Percentiles rank a stretch among this genome's conserved stretches.
Conservation (phyloP, 2,888 invertebrate species). For the Heliconius hortense region DNA sequence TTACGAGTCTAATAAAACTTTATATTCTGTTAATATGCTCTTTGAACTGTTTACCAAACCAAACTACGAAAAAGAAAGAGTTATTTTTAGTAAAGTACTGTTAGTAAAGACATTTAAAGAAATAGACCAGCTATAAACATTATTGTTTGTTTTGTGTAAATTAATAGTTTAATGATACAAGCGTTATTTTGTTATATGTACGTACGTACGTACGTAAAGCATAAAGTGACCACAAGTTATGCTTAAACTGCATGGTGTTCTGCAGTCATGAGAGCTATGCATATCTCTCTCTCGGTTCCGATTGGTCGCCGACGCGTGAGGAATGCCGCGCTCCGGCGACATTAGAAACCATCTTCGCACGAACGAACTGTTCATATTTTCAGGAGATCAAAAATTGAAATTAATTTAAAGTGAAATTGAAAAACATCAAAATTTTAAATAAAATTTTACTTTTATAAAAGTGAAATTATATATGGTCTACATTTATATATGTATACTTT, state of each 20-base stretch:
- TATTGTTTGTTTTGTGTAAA: not conserved
- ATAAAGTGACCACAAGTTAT: conserved; percentile 1
- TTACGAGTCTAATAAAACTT: conserved; percentile 63
- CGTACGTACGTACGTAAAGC: no score
- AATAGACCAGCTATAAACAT: not conserved
- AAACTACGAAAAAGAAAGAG: conserved; percentile 37
- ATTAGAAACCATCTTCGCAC: conserved; percentile 63
- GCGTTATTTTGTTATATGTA: not conserved
- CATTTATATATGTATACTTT: not conserved
- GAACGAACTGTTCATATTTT: conserved; percentile 45
- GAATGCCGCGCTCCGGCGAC: conserved; percentile 72
- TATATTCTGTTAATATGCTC: conserved; percentile 50
- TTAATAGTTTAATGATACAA: not conserved
- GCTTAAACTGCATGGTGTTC: conserved; percentile 20
- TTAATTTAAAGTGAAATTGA: not conserved
- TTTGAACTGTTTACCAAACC: conserved; percentile 38
- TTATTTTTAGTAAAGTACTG: conserved; percentile 28
- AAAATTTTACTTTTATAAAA: not conserved
- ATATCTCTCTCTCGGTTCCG: conserved; percentile 69
- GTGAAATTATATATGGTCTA: not conserved
- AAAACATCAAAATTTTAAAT: not conserved
- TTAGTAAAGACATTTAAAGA: conserved; percentile 27
- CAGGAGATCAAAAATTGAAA: conserved; percentile 27
- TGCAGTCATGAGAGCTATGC: conserved; percentile 45
- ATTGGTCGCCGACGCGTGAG: conserved; percentile 71